Conservation (phyloP, 1,140 invertebrate species). For the Drosophila nigromelanica region DNA sequence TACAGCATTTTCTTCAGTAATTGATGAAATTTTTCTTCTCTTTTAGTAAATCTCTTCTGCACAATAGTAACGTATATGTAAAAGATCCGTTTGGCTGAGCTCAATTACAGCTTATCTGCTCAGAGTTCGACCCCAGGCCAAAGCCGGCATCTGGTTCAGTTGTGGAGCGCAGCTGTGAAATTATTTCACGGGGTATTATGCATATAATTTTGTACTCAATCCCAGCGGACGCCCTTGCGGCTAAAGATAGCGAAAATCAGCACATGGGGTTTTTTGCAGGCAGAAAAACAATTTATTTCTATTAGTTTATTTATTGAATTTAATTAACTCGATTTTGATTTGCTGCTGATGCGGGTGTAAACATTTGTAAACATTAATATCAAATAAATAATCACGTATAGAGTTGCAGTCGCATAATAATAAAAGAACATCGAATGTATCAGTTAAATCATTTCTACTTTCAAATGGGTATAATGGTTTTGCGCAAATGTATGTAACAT, state of each 20-base stretch:
- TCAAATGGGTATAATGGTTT: too few species aligned
- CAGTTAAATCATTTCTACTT: too few species aligned
- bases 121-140: constrained; percentile 1
- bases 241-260: not conserved
- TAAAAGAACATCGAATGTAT: too few species aligned
- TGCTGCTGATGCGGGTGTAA: not conserved
- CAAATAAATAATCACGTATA: constrained; percentile 1
- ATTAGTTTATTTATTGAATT: not conserved
- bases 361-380: not conserved
- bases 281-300: not conserved
- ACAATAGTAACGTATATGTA: not conserved
- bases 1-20: not conserved
- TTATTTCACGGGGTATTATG: not conserved
- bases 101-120: constrained; percentile 15
- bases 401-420: too few species aligned
- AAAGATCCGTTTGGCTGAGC: not conserved
- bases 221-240: not conserved
- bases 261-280: not conserved
- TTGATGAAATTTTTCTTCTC: not conserved
- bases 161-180: constrained; percentile 5
- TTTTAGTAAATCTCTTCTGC: not conserved
- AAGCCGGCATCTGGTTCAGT: not conserved
- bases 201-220: not conserved
- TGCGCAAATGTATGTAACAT: too few species aligned
- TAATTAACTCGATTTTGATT: not conserved